Conservation (phyloP, 2,797 vertebrate genomes). For the Thaleichthys pacificus region DNA sequence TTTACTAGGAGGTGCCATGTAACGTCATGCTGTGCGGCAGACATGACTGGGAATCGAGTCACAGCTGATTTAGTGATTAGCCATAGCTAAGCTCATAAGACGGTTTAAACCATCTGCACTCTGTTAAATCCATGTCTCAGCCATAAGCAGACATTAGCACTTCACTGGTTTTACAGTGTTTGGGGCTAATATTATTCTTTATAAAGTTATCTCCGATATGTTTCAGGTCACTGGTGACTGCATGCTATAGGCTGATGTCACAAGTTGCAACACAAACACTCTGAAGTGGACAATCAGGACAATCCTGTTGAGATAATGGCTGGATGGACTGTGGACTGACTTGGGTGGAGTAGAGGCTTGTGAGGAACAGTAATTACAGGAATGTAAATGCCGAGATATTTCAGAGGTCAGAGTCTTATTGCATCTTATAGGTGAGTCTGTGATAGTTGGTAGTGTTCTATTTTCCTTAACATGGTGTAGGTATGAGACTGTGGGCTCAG, state of each 20-base stretch:
- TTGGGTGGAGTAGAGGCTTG: background rate
- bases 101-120: slow-evolving; percentile 52
- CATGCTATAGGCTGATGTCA: background rate
- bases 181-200: slow-evolving; percentile 31
- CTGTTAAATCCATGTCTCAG: slow-evolving; percentile 32
- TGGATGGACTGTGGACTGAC: slow-evolving; percentile 11
- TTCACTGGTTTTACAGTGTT: slow-evolving; percentile 34
- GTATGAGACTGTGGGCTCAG: slow-evolving; percentile 7
- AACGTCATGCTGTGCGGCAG: slow-evolving; percentile 17
- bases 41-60: slow-evolving; percentile 36
- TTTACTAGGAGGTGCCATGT: background rate
- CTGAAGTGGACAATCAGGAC: slow-evolving; percentile 17
- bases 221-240: background rate
- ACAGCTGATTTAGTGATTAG: slow-evolving; percentile 51
- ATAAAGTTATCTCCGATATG: slow-evolving; percentile 12
- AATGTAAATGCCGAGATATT: slow-evolving; percentile 54
- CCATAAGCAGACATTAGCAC: slow-evolving; percentile 39
- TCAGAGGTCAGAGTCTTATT: too few species aligned
- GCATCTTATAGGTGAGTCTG: slow-evolving; percentile 2
- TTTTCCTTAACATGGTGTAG: background rate
- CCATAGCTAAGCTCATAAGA: slow-evolving; percentile 58
- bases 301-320: slow-evolving; percentile 18
- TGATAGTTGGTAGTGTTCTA: slow-evolving; percentile 35
- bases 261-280: slow-evolving; percentile 9
- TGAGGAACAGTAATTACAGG: slow-evolving; percentile 46